These are phyloP conservation scores for Mamestra brassicae DNA, from an alignment of 2,888 invertebrate species.

Conservation along the genomic window DNA sequence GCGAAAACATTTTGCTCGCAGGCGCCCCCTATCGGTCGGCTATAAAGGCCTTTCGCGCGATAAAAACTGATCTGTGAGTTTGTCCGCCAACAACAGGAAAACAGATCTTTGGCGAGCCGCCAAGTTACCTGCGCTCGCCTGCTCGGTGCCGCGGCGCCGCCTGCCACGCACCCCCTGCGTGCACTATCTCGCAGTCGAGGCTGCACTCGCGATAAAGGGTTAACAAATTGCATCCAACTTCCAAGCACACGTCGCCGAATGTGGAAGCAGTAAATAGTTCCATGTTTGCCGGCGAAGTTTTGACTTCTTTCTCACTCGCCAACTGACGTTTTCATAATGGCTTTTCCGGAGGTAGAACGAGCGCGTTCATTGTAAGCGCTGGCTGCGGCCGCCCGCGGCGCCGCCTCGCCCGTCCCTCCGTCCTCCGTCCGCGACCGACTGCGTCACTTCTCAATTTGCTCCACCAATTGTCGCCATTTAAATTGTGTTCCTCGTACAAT, in stretches of 20 bases:
- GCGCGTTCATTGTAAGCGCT: constrained; percentile 76
- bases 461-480: constrained; percentile 85
- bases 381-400: constrained; percentile 74
- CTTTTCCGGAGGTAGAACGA: constrained; percentile 74
- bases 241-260: constrained; percentile 86
- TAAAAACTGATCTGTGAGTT: constrained; percentile 91
- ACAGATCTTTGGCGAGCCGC: constrained; percentile 88
- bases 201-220: constrained; percentile 85
- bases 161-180: constrained; percentile 64
- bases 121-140: constrained; percentile 84
- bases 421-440: constrained; percentile 64
- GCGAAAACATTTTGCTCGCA: constrained; percentile 85
- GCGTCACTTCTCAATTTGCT: constrained; percentile 76
- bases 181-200: constrained; percentile 69
- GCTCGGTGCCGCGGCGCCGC: constrained; percentile 70
- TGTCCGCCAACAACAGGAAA: constrained; percentile 89
- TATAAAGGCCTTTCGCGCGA: constrained; percentile 91
- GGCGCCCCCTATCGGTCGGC: constrained; percentile 86
- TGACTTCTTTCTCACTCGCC: constrained; percentile 87
- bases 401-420: constrained; percentile 63
- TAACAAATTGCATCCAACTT: constrained; percentile 89
- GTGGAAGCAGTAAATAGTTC: constrained; percentile 87
- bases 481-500: constrained; percentile 85
- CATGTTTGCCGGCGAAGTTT: constrained; percentile 86
- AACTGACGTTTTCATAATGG: constrained; percentile 85